These are phyloP conservation scores for Hirundo rustica DNA, from an alignment of 2,797 vertebrate species.

Conservation along the genomic window DNA sequence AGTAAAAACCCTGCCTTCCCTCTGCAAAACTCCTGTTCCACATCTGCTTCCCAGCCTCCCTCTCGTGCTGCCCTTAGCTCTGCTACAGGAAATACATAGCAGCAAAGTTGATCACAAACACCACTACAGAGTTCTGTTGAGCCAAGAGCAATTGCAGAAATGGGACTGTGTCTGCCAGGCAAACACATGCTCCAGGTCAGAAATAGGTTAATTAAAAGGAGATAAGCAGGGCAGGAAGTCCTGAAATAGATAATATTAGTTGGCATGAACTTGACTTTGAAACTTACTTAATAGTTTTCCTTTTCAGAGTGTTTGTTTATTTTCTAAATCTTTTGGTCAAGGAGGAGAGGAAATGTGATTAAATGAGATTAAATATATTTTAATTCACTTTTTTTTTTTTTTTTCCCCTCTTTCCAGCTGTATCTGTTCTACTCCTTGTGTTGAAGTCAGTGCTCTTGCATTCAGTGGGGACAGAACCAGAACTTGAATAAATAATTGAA, in stretches of 20 bases:
- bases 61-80: not conserved
- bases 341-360: constrained; percentile 21
- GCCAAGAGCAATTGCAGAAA: not conserved
- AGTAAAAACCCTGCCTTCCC: not conserved
- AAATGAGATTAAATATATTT: constrained; percentile 32
- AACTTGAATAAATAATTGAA: not conserved
- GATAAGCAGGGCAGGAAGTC: constrained; percentile 34
- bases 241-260: constrained; percentile 34
- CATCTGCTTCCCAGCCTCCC: not conserved
- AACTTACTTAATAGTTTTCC: constrained; percentile 37
- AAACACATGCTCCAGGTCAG: constrained; percentile 20
- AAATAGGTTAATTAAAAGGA: constrained; percentile 59
- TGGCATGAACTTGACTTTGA: constrained; percentile 47
- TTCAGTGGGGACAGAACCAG: not conserved
- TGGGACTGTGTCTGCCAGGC: not conserved
- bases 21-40: not conserved
- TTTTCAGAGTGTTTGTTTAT: constrained; percentile 1
- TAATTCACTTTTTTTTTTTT: not conserved
- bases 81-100: not conserved
- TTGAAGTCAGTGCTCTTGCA: not conserved
- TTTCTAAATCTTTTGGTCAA: constrained; percentile 19
- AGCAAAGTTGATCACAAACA: not conserved
- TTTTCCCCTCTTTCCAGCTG: not conserved
- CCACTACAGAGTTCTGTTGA: not conserved
- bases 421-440: not conserved